Evolutionary conservation across 2,797 vertebrate genomes (phyloP).

Genomic region (Lithobates sylvaticus): DNA sequence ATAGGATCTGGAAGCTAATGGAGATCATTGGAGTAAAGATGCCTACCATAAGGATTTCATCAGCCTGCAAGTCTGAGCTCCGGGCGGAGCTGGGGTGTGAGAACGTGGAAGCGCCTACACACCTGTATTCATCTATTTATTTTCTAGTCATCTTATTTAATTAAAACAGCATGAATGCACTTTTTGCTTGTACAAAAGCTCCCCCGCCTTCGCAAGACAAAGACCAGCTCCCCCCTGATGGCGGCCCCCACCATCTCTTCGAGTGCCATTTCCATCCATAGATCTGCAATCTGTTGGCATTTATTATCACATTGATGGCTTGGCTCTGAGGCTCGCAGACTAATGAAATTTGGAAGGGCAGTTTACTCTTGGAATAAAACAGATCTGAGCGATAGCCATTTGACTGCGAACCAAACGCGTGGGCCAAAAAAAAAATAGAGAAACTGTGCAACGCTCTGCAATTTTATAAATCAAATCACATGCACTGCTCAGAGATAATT

Average conservation of each 20-base stretch:
- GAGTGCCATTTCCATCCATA: not conserved
- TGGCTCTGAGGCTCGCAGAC: slow-evolving; percentile 7
- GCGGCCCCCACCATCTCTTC: not conserved
- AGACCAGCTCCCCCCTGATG: not conserved
- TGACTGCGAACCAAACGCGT: slow-evolving; percentile 15
- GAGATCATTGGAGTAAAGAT: too few relatives aligned
- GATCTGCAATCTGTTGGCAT: not conserved
- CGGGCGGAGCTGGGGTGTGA: too few relatives aligned
- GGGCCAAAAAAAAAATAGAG: not conserved
- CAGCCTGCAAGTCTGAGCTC: too few relatives aligned
- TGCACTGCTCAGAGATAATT: not conserved
- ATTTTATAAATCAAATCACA: not conserved
- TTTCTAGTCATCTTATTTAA: too few relatives aligned
- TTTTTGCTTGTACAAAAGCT: too few relatives aligned
- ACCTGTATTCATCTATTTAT: too few relatives aligned
- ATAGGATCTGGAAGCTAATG: too few relatives aligned
- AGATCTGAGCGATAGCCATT: slow-evolving; percentile 16
- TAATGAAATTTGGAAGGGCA: slow-evolving; percentile 34
- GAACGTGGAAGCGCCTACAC: too few relatives aligned
- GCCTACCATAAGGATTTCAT: too few relatives aligned
- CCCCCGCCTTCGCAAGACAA: not conserved
- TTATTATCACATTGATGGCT: slow-evolving; percentile 4
- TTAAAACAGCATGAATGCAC: too few relatives aligned
- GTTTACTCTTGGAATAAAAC: slow-evolving; percentile 27
- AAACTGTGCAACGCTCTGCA: not conserved